phyloP scores from a whole-genome alignment of 2,113 vertebrate genomes.

The Panurus biarmicus region DNA sequence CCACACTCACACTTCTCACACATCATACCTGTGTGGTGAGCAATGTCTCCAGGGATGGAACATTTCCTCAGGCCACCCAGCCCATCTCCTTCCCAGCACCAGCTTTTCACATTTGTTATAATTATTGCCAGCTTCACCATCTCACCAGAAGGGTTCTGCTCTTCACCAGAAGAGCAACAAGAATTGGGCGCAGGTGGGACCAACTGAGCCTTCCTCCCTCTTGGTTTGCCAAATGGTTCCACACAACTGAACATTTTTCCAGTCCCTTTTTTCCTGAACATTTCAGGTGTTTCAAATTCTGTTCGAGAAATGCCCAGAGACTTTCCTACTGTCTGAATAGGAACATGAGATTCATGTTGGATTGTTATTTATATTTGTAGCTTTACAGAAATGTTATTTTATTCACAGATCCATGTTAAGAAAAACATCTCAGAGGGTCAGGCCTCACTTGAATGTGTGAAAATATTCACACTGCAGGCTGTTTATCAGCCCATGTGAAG shows the following conservation, averaged over 20 bases:
- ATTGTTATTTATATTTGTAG: background rate
- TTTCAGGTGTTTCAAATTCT: background rate
- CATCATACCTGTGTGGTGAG: accelerated
- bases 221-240: background rate
- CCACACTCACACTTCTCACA: background rate
- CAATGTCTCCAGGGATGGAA: accelerated
- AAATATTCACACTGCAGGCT: background rate
- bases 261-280: background rate
- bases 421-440: background rate
- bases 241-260: background rate
- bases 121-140: background rate
- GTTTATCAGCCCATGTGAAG: background rate
- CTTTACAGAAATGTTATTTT: background rate
- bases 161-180: background rate
- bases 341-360: accelerated
- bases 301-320: background rate
- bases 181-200: accelerated
- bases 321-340: background rate
- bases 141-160: too few relatives aligned
- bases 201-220: background rate
- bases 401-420: background rate
- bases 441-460: background rate
- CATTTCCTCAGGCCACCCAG: background rate
- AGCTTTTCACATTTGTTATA: background rate
- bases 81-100: background rate